phyloP scores from a whole-genome alignment of 2,888 invertebrate genomes.

The Phlogophora meticulosa region DNA sequence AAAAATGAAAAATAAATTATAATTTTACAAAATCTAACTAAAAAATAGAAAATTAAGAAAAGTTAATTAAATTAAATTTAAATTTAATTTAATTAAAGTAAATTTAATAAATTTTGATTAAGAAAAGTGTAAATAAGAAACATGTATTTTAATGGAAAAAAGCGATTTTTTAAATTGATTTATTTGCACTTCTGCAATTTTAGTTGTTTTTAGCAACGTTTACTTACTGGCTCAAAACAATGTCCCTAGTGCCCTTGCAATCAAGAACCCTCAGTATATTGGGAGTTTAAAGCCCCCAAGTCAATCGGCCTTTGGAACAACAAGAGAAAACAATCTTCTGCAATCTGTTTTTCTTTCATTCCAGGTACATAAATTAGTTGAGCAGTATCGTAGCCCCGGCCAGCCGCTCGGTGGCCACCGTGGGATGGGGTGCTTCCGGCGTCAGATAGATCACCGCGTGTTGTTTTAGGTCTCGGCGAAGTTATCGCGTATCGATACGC shows the following conservation, averaged over 20 bases:
- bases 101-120: too few relatives aligned
- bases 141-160: too few relatives aligned
- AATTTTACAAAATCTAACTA: too few relatives aligned
- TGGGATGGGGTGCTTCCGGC: slow-evolving; percentile 26
- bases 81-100: too few relatives aligned
- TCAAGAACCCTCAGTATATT: neutral
- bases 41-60: too few relatives aligned
- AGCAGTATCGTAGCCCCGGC: neutral
- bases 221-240: neutral
- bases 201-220: neutral
- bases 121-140: too few relatives aligned
- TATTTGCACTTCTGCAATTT: neutral
- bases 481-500: slow-evolving; percentile 66
- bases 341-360: slow-evolving; percentile 41
- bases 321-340: slow-evolving; percentile 5
- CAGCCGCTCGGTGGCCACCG: slow-evolving; percentile 10
- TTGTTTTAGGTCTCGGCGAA: slow-evolving; percentile 65
- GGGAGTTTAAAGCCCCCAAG: neutral
- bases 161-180: too few relatives aligned
- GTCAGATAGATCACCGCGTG: slow-evolving; percentile 64
- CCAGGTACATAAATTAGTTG: slow-evolving; percentile 27
- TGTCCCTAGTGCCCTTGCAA: too few relatives aligned
- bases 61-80: too few relatives aligned
- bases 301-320: neutral
- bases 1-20: too few relatives aligned